Evolutionary conservation across 1,140 invertebrate genomes (phyloP).

Genomic region (Watersipora subatra): DNA sequence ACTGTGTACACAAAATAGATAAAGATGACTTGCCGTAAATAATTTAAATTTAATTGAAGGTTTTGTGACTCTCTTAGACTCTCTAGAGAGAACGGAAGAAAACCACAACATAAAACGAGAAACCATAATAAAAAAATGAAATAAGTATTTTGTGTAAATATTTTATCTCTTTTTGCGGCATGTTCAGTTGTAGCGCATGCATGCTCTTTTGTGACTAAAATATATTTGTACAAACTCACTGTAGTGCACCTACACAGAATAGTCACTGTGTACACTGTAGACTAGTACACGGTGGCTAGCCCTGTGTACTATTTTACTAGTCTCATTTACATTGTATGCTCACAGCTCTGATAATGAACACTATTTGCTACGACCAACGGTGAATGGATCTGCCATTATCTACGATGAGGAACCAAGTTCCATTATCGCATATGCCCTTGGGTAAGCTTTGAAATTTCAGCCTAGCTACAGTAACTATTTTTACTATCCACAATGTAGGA

Average conservation of each 20-base stretch:
- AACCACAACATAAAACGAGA: too few species aligned
- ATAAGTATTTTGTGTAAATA: too few species aligned
- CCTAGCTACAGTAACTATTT: too few species aligned
- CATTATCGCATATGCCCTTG: constrained; percentile 69
- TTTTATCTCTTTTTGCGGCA: too few species aligned
- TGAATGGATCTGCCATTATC: constrained; percentile 52
- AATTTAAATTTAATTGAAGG: too few species aligned
- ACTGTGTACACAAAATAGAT: too few species aligned
- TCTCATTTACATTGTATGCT: background rate
- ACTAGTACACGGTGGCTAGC: background rate
- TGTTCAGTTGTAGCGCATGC: background rate
- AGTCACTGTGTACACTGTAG: background rate
- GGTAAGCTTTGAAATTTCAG: constrained; percentile 16
- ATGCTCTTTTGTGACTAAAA: background rate
- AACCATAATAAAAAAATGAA: too few species aligned
- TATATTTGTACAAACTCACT: background rate
- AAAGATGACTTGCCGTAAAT: too few species aligned
- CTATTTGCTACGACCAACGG: constrained; percentile 42
- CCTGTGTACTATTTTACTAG: background rate
- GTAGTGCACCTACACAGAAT: background rate
- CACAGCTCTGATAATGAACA: constrained; percentile 50
- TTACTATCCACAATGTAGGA: too few species aligned
- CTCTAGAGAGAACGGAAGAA: too few species aligned
- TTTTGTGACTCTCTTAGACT: too few species aligned
- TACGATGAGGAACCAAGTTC: constrained; percentile 75